Conservation (phyloP, 2,797 vertebrate species). For the Darevskia mixta region DNA sequence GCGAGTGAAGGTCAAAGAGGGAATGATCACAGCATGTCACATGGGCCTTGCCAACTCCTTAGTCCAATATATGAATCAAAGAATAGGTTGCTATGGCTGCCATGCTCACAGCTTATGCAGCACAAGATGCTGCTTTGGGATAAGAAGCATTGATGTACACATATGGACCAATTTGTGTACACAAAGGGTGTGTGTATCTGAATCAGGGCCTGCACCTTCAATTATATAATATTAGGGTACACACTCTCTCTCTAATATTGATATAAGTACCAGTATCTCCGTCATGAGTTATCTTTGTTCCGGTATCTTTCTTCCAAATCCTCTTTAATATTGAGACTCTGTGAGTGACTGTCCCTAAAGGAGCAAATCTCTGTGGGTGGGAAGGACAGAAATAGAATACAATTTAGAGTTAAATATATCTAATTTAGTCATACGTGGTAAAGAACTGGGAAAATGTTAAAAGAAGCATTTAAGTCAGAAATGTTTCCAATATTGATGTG, state of each 20-base stretch:
- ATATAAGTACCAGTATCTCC: background rate
- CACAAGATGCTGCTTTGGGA: background rate
- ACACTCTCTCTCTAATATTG: background rate
- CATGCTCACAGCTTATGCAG: background rate
- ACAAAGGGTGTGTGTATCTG: background rate
- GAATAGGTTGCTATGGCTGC: too few species aligned
- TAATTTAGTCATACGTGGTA: conserved; percentile 54
- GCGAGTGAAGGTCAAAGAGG: too few species aligned
- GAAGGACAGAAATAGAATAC: conserved; percentile 39
- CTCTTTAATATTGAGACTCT: conserved; percentile 33
- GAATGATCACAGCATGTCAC: too few species aligned
- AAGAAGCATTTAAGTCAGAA: conserved; percentile 47
- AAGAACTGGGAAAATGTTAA: conserved; percentile 45
- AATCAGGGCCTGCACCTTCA: background rate
- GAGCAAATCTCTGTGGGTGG: conserved; percentile 18
- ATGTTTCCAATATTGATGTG: conserved; percentile 55
- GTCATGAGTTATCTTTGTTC: conserved; percentile 29
- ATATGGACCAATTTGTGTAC: background rate
- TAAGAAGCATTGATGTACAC: background rate
- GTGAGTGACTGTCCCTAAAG: conserved; percentile 7
- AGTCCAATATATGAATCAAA: too few species aligned
- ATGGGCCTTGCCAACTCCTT: background rate
- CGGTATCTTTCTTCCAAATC: background rate
- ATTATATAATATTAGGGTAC: background rate
- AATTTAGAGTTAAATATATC: conserved; percentile 49